A percentile compares a stretch with the other conserved stretches of the same genome.
Conservation (phyloP, 1,140 invertebrate genomes). For the Diabrotica virgifera region DNA sequence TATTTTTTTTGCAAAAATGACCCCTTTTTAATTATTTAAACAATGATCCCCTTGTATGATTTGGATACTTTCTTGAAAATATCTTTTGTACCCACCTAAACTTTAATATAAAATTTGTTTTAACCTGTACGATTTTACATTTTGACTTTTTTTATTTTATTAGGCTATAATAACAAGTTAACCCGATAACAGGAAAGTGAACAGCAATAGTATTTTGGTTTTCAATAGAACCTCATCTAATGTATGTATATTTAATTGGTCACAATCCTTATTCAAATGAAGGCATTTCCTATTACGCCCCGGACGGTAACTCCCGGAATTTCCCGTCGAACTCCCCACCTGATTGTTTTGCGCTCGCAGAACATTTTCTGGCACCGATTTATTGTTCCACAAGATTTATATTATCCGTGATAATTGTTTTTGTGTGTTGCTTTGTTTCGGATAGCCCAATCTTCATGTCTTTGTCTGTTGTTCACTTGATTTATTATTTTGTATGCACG, state of each 20-base stretch:
- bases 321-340: neutral
- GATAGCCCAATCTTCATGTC: slow-evolving; percentile 9
- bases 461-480: slow-evolving; percentile 5
- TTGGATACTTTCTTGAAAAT: too few relatives aligned
- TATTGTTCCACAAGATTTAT: slow-evolving; percentile 10
- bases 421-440: slow-evolving; percentile 7
- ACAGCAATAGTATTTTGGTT: too few relatives aligned
- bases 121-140: too few relatives aligned
- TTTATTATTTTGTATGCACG: neutral
- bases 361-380: slow-evolving; percentile 8
- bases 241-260: neutral
- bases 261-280: neutral
- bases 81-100: too few relatives aligned
- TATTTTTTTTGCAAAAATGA: too few relatives aligned
- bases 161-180: too few relatives aligned
- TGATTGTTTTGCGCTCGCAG: neutral
- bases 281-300: neutral
- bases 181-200: too few relatives aligned
- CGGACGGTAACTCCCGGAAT: neutral
- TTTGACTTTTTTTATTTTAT: too few relatives aligned
- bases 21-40: too few relatives aligned
- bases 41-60: too few relatives aligned
- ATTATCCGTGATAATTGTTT: slow-evolving; percentile 14
- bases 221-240: neutral
- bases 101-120: too few relatives aligned